Conservation (phyloP, 2,888 invertebrate species). For the Diplazon laetatorius region DNA sequence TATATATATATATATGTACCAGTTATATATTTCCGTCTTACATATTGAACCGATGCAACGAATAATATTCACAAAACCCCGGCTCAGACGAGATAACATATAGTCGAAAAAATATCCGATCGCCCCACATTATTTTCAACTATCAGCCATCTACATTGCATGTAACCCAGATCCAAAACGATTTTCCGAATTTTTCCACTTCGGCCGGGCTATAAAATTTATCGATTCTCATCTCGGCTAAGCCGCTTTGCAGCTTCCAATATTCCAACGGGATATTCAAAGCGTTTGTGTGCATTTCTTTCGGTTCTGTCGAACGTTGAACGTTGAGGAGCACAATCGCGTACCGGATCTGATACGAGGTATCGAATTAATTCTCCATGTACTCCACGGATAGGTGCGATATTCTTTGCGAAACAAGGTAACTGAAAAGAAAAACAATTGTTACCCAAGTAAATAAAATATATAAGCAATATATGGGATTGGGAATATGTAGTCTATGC, state of each 20-base stretch:
- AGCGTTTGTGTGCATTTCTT: slow-evolving; percentile 24
- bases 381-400: slow-evolving; percentile 40
- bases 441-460: too few relatives aligned
- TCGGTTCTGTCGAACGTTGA: slow-evolving; percentile 12
- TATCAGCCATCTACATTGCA: slow-evolving; percentile 19
- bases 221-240: slow-evolving; percentile 61
- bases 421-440: slow-evolving; percentile 57
- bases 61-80: slow-evolving; percentile 35
- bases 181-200: slow-evolving; percentile 33
- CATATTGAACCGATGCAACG: slow-evolving; percentile 40
- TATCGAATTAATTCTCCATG: slow-evolving; percentile 54
- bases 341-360: slow-evolving; percentile 56
- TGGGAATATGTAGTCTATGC: too few relatives aligned
- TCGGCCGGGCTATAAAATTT: slow-evolving; percentile 31
- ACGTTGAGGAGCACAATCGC: slow-evolving; percentile 25
- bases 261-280: slow-evolving; percentile 51
- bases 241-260: slow-evolving; percentile 62
- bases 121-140: slow-evolving; percentile 36
- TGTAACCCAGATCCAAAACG: slow-evolving; percentile 30
- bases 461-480: too few relatives aligned
- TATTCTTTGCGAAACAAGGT: slow-evolving; percentile 55
- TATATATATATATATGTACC: too few relatives aligned
- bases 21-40: slow-evolving; percentile 29
- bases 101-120: neutral
- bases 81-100: neutral